Evolutionary conservation across 92 coral and sea anemone species (phyloP).

Genomic region (Galaxea fascicularis): DNA sequence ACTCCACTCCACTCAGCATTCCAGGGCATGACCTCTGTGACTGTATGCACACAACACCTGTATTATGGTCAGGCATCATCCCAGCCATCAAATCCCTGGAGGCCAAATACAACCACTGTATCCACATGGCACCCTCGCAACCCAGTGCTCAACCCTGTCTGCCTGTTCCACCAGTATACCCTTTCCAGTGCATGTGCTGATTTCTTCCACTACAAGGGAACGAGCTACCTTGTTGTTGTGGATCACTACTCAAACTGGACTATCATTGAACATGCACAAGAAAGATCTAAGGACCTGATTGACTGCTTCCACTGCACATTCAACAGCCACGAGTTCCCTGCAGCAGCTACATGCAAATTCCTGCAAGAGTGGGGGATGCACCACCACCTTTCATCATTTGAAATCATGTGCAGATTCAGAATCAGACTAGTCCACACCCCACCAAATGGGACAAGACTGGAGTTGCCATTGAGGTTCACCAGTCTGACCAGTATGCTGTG

Average conservation of each 20-base stretch:
- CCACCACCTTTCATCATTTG: too few relatives aligned
- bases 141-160: constrained; percentile 31
- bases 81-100: constrained; percentile 46
- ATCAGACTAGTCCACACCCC: too few relatives aligned
- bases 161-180: constrained; percentile 35
- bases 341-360: constrained; percentile 40
- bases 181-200: constrained; percentile 66
- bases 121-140: constrained; percentile 50
- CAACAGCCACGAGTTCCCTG: too few relatives aligned
- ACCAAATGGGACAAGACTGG: too few relatives aligned
- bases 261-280: constrained; percentile 65
- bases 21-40: constrained; percentile 68
- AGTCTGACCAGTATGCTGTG: too few relatives aligned
- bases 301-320: constrained; percentile 58
- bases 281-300: constrained; percentile 68
- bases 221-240: constrained; percentile 67
- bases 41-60: constrained; percentile 53
- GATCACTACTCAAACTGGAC: constrained; percentile 82
- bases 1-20: constrained; percentile 66
- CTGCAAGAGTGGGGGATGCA: constrained; percentile 72
- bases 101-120: constrained; percentile 60
- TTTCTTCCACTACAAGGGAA: constrained; percentile 53
- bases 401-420: constrained; percentile 10
- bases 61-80: constrained; percentile 58
- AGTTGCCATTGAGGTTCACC: too few relatives aligned